Evolutionary conservation across 1,140 invertebrate species (phyloP), one percentile per base, ranked within the genome.

Genomic region (Pristionchus pacificus): DNA sequence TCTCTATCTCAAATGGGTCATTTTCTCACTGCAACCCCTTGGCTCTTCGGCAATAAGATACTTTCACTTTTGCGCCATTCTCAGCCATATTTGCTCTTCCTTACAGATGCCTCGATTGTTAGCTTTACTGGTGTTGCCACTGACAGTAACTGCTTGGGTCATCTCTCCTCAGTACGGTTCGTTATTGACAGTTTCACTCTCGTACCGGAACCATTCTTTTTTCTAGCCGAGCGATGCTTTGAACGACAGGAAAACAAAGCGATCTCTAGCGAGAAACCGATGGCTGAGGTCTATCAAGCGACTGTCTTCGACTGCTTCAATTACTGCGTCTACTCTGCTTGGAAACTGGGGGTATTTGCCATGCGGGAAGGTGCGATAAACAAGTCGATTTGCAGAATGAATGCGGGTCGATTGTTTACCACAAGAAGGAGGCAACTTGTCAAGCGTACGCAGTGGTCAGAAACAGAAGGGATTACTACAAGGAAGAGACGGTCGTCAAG

Each of bases 191-290:
- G 68, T 72, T 72, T 59, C 58, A 29, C n/a, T 55, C 74, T 55
- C 76, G 66, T 25, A 68, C 74, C 27, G 65, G 61, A 14, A 32
- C 70, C 60, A 72, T 70, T 27, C n/a, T n/a, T n/a, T n/a, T n/a
- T n/a, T n/a, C 33, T n/a, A 68, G n/a, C n/a, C 59, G 58, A 19
- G 59, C 2, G 1, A 70, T 28, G 25, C 60, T 3, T 72, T 49
- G 57, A 72, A 24, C 76, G 68, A 28, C 30, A 32, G 25, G 72
- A 59, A 68, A 10, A 31, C 24, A 27, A 2, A 13, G 33, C 2
- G 69, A 60, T 70, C 69, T 69, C n/a, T 74, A 38, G 10, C 32
- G 72, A 28, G 38, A 74, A 31, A 49, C 19, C 24, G 67, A 3
- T n/a, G 2, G 24, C 66, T 25, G 30, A 30, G 70, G 70, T 71